Evolutionary conservation across 2,797 vertebrate genomes (phyloP).

Genomic region (Cygnus olor): DNA sequence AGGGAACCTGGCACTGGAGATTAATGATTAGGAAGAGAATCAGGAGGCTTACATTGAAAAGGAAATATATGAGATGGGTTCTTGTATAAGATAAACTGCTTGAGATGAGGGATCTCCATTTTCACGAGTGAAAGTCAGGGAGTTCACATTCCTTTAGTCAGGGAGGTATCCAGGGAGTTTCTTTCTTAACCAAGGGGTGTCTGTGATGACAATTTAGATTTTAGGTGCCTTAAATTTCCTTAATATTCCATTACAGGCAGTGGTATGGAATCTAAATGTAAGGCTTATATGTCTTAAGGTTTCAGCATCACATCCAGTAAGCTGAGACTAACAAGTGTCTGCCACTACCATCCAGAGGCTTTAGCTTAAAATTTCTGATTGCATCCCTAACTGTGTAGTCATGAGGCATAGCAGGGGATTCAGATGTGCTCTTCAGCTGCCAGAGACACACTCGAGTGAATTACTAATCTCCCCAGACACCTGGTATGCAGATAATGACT

Average conservation of each 20-base stretch:
- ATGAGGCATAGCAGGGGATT: not conserved
- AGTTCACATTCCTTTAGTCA: not conserved
- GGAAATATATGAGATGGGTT: not conserved
- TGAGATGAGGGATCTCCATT: not conserved
- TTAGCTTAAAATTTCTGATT: slow-evolving; percentile 13
- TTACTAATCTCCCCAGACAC: slow-evolving; percentile 2
- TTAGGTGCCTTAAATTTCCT: not conserved
- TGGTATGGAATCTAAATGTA: not conserved
- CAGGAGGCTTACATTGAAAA: not conserved
- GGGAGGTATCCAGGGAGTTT: not conserved
- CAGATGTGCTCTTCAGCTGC: slow-evolving; percentile 2
- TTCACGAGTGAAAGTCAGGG: not conserved
- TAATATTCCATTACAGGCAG: not conserved
- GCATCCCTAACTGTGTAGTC: not conserved
- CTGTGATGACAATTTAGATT: not conserved
- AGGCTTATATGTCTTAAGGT: not conserved
- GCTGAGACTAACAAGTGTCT: not conserved
- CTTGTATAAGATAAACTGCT: not conserved
- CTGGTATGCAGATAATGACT: not conserved
- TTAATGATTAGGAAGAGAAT: not conserved
- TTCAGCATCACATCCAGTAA: not conserved
- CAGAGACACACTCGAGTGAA: not conserved
- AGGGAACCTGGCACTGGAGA: not conserved
- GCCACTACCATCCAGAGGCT: not conserved
- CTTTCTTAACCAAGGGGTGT: not conserved